Base-by-base conservation (phyloP, 2,888 invertebrate species). In the Pegoplata infirma region DNA sequence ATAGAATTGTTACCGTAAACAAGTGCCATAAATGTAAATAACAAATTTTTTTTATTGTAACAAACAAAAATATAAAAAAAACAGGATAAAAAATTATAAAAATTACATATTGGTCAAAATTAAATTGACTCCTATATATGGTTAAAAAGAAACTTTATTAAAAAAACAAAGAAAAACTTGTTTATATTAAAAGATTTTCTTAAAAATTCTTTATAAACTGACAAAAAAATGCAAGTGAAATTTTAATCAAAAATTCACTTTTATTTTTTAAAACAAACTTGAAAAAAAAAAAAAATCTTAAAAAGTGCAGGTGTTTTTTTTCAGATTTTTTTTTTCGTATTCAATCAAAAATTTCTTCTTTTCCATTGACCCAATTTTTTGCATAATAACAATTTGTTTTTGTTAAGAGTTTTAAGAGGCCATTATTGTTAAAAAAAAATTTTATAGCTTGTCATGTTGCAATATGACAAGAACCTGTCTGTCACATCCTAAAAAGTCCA, bases 401-500 rank as follows among this genome's bases (percentile, higher is more conserved):
- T 51, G 21, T 56, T 28, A 17, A 4, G 19, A 23, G 2, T 8
- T 2, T 66, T 59, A 56, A 1, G 32, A 58, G 67, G 56, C 53
- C 46, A 25, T 32, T 32, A 8, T 55, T 17, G 16, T 23, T 17
- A 66, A 58, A 12, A 47, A 55, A 17, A 10, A 32, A 21, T 19
- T 64, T 64, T 16, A 76, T 40, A 69, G 69, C 49, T 44, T 76
- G 72, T 46, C 67, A 46, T 77, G 56, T 58, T 77, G 67, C 58
- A 73, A 73, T 49, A 72, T 73, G 77, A 73, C 67, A 72, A 67
- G 51, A 68, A 73, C 68, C 77, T 78, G 77, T 77, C 5, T 40
- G n/a, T 40, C n/a, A 40, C n/a, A 40, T 40, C 12, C 7, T 12
- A 36, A 51, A 59, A 47, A n/a, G n/a, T n/a, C n/a, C n/a, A 40